Conservation (phyloP, 2,888 invertebrate genomes). For the Hypomecis atomaria region DNA sequence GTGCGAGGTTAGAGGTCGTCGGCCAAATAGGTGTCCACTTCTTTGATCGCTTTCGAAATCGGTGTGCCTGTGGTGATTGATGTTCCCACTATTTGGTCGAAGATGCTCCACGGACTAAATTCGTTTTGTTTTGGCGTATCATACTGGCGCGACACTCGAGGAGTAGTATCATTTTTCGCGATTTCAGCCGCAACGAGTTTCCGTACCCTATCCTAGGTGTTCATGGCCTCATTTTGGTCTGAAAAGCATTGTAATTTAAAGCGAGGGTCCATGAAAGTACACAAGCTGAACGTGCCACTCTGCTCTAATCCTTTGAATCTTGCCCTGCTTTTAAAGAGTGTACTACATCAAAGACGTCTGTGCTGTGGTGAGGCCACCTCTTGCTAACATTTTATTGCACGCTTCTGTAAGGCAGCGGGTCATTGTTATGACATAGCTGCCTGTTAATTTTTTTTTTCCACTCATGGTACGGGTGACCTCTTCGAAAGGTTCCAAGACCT, state of each 20-base stretch:
- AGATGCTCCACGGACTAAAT: conserved; percentile 23
- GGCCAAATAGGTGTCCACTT: conserved; percentile 38
- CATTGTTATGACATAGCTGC: conserved; percentile 43
- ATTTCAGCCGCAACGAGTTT: conserved; percentile 28
- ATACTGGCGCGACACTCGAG: not conserved
- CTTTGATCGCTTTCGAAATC: conserved; percentile 31
- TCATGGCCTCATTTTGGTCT: conserved; percentile 30
- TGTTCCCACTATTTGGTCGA: not conserved
- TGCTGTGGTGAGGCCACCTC: not conserved
- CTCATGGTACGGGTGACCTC: conserved; percentile 41
- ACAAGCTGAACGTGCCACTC: conserved; percentile 38
- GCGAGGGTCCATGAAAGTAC: conserved; percentile 41
- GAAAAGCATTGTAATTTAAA: conserved; percentile 35
- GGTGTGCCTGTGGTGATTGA: not conserved
- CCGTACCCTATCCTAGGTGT: conserved; percentile 34
- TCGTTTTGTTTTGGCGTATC: conserved; percentile 17
- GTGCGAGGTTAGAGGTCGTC: conserved; percentile 37
- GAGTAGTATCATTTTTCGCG: not conserved
- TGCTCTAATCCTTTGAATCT: conserved; percentile 39
- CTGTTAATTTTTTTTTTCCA: conserved; percentile 45
- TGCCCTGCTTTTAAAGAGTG: conserved; percentile 26
- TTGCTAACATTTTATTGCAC: conserved; percentile 10
- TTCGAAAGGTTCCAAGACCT: conserved; percentile 43
- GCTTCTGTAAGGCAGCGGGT: conserved; percentile 41
- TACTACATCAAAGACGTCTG: not conserved